Conservation (phyloP, 2,888 invertebrate genomes). For the Cryptocheilus praepositus region DNA sequence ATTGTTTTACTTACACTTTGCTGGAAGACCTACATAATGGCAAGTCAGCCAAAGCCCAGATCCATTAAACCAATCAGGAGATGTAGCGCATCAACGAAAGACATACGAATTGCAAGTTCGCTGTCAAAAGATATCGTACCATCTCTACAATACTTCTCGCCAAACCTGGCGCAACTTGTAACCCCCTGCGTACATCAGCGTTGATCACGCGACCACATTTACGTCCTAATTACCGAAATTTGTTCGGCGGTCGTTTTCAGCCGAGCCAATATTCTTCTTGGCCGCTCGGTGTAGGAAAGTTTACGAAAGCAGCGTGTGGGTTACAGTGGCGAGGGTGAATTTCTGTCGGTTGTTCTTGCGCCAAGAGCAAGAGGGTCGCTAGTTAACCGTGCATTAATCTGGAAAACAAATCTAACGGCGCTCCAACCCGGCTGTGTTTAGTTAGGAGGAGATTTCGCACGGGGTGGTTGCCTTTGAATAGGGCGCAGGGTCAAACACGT, state of each 20-base stretch:
- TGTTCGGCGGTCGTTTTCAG: not conserved
- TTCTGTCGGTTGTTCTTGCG: not conserved
- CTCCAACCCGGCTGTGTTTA: slow-evolving; percentile 32
- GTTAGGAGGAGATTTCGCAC: slow-evolving; percentile 34
- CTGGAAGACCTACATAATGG: too few species aligned
- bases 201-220: too few species aligned
- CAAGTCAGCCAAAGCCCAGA: too few species aligned
- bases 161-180: too few species aligned
- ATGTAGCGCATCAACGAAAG: too few species aligned
- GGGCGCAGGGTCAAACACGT: slow-evolving; percentile 3
- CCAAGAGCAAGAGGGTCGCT: slow-evolving; percentile 6
- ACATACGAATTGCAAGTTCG: too few species aligned
- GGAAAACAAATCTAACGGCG: slow-evolving; percentile 40
- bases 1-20: too few species aligned
- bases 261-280: not conserved
- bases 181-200: too few species aligned
- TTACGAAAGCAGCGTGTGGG: slow-evolving; percentile 5
- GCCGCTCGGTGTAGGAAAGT: slow-evolving; percentile 8
- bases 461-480: not conserved
- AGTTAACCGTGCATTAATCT: slow-evolving; percentile 42
- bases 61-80: too few species aligned
- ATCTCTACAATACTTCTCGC: too few species aligned
- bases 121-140: too few species aligned
- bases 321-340: not conserved
- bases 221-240: slow-evolving; percentile 7